phyloP scores from a whole-genome alignment of 2,797 vertebrate species.

The Danionella dracula region DNA sequence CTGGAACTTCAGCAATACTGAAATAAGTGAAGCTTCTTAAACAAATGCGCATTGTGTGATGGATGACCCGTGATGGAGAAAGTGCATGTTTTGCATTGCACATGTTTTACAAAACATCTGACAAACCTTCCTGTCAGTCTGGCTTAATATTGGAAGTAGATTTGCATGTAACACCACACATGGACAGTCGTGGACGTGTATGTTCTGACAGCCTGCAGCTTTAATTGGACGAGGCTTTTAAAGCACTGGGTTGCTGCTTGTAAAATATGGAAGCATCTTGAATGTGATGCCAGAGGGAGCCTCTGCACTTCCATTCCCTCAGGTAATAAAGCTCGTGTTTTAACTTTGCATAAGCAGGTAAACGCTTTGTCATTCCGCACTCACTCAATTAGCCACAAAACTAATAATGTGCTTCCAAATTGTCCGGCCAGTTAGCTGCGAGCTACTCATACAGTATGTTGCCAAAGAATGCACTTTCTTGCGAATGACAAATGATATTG shows the following conservation, averaged over 20 bases:
- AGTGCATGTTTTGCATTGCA: conserved; percentile 60
- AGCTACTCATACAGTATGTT: conserved; percentile 3
- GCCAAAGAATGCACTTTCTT: conserved; percentile 6
- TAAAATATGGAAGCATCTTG: conserved; percentile 35
- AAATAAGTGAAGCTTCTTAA: not conserved
- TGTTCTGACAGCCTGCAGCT: conserved; percentile 38
- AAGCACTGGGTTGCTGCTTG: conserved; percentile 28
- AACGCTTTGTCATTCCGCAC: conserved; percentile 9
- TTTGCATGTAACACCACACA: conserved; percentile 43
- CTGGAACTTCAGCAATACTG: not conserved
- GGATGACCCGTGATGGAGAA: conserved; percentile 54
- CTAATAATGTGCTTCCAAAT: conserved; percentile 23
- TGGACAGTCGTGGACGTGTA: conserved; percentile 19
- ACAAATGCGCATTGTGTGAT: conserved; percentile 51
- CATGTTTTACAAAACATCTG: conserved; percentile 62
- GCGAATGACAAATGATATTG: conserved; percentile 46
- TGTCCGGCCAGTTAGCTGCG: not conserved
- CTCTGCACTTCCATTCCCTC: not conserved
- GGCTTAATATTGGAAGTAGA: conserved; percentile 40
- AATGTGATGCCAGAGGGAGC: conserved; percentile 14
- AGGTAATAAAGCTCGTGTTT: conserved; percentile 17
- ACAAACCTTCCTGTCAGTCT: conserved; percentile 56
- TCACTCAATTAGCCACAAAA: conserved; percentile 16
- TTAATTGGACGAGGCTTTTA: conserved; percentile 42
- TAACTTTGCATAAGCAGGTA: conserved; percentile 14